Evolutionary conservation across 2,888 invertebrate species (phyloP), one percentile per base, ranked within the genome.

Genomic region (Autographa pulchrina): DNA sequence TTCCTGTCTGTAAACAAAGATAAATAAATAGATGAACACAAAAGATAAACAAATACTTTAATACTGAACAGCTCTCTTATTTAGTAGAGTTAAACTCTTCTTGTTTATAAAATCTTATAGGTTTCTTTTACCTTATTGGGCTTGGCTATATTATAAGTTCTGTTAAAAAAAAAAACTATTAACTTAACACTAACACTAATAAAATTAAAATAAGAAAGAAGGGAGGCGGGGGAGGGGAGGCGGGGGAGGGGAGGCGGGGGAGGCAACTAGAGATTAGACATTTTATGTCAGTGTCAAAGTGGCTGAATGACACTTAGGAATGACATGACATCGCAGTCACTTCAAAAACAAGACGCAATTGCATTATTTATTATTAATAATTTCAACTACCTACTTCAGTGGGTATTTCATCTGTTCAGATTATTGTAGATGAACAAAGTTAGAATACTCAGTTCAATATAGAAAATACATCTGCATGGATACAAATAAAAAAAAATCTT

Each of bases 1-100:
- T 56, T 56, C 20, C 25, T 25, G 54, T 13, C 20, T 56, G 54
- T 25, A 25, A 56, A 56, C 54, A 56, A 56, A 20, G 54, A 56
- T 56, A 25, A 54, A 54, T 20, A 54, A 56, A 56, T 56, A 56
- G 54, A 56, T 56, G 20, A 56, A 56, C 54, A 56, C 11, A 56
- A 56, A 56, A 56, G 54, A 56, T 56, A 56, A 56, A 56, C 54
- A 56, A 56, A 56, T 11, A 13, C n/a, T 16, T 43, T 43, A 16
- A 35, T 11, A 38, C 8, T n/a, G 48, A 48, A 48, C n/a, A n/a
- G 8, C 4, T 16, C 16, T 16, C 43, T 43, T 43, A 43, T 43
- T 43, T 16, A 43, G 6, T 6, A 16, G 16, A 43, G 1, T 43
- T 41, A 8, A 16, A 16, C 4, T 0, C 14, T 4, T 43, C 14